Percentiles rank a stretch among this genome's conserved stretches.
These are phyloP conservation scores for Lampris incognitus DNA, from an alignment of 2,113 vertebrate species.

Conservation along the genomic window DNA sequence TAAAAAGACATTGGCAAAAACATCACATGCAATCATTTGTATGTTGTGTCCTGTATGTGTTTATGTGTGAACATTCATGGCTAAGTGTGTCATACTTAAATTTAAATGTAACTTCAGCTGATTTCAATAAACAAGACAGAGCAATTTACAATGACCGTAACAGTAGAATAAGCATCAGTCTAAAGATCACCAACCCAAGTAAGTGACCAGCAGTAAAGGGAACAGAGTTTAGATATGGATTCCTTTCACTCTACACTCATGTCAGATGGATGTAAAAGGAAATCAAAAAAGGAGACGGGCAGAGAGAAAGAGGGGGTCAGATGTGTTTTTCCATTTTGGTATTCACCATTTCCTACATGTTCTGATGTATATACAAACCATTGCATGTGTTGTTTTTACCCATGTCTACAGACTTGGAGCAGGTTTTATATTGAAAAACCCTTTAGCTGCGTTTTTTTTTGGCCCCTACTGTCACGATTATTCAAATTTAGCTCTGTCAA, in stretches of 20 bases:
- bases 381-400: slow-evolving; percentile 15
- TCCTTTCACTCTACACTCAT: background rate
- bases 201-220: too few relatives aligned
- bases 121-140: too few relatives aligned
- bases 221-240: too few relatives aligned
- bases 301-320: background rate
- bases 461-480: slow-evolving; percentile 44
- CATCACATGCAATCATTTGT: too few relatives aligned
- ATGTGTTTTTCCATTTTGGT: background rate
- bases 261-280: background rate
- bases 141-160: too few relatives aligned
- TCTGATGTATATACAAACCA: background rate
- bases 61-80: background rate
- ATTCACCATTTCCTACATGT: slow-evolving; percentile 17
- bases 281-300: background rate
- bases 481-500: slow-evolving; percentile 42
- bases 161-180: too few relatives aligned
- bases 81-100: background rate
- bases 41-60: too few relatives aligned
- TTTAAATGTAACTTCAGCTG: background rate
- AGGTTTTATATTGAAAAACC: slow-evolving; percentile 18
- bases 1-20: too few relatives aligned
- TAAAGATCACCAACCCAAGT: too few relatives aligned
- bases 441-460: slow-evolving; percentile 45
- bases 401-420: slow-evolving; percentile 24